Base-by-base conservation (phyloP, 1,140 invertebrate genomes). In the Pogonomyrmex barbatus region DNA sequence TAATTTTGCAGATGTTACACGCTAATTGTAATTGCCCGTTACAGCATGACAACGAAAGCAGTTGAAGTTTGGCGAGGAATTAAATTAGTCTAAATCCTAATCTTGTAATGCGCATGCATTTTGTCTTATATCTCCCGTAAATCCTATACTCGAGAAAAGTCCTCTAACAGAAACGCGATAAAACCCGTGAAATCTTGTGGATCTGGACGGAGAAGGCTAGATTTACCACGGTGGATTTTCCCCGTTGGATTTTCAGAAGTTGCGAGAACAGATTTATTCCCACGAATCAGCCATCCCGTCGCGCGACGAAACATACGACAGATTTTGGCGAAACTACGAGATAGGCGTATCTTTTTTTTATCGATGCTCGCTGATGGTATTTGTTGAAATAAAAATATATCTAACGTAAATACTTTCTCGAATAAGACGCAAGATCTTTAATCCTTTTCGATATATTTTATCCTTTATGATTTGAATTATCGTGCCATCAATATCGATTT, bases 301-400 rank as follows among this genome's bases (percentile, higher is more conserved):
- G 73, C 30, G n/a, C 88, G 88, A 86, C 77, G 89, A 86, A 87
- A 88, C 88, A 87, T 58, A 82, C 54, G 52, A 82, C 68, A 83
- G 79, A 83, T 83, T 75, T 56, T 50, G 42, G 24, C 4, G 47
- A 79, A 78, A 67, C 60, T 33, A 67, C 62, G 47, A 42, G 50
- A 79, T 17, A 63, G 3, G 33, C n/a, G n/a, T 39, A 17, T 1
- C 42, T 42, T 67, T 36, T 82, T 63, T 70, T 81, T 56, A 56
- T 70, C 39, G 24, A 81, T n/a, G 24, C 17, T 58, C 10, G 71
- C 10, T n/a, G 42, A 82, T 5, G 17, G 8, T 10, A 10, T 24
- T 42, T 45, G 63, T 52, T 39, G 17, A 12, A 67, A 79, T 36
- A 36, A 50, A 24, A 33, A 24, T 65, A 24, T 65, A 54, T 63